These are phyloP conservation scores for Okamejei kenojei DNA, from an alignment of 2,797 vertebrate species.

Conservation along the genomic window DNA sequence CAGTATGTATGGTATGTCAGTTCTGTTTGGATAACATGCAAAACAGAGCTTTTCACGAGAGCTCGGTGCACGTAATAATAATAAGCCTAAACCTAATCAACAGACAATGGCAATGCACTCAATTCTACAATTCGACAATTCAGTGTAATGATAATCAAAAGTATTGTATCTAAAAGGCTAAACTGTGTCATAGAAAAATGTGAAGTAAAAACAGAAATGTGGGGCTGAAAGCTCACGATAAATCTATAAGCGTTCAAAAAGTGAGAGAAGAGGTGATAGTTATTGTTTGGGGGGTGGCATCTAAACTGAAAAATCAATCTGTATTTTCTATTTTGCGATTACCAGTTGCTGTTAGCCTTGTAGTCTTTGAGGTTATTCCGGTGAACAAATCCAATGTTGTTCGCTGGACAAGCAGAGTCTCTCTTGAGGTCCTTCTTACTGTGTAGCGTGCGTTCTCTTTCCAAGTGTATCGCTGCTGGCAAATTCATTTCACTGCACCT, in stretches of 20 bases:
- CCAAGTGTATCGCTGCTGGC: no score
- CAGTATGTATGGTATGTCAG: no score
- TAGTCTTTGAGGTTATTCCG: neutral
- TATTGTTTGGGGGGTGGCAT: neutral
- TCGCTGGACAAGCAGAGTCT: neutral
- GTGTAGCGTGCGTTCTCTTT: no score
- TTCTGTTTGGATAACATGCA: no score
- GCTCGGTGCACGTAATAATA: no score
- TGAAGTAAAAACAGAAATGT: conserved; percentile 4
- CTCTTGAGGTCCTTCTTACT: neutral
- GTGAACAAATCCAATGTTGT: neutral
- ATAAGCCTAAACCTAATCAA: neutral
- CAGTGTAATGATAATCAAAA: neutral
- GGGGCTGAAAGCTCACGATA: neutral
- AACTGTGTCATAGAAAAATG: neutral
- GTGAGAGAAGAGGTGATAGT: neutral
- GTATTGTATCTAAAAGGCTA: neutral
- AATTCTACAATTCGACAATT: neutral
- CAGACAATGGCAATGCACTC: neutral
- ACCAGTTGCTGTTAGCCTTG: neutral
- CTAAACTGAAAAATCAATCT: neutral
- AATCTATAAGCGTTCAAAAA: neutral
- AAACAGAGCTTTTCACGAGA: no score
- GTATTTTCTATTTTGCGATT: neutral
- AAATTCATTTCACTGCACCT: no score